Evolutionary conservation across 2,113 vertebrate genomes (phyloP).

Genomic region (Microcebus tavaratra): DNA sequence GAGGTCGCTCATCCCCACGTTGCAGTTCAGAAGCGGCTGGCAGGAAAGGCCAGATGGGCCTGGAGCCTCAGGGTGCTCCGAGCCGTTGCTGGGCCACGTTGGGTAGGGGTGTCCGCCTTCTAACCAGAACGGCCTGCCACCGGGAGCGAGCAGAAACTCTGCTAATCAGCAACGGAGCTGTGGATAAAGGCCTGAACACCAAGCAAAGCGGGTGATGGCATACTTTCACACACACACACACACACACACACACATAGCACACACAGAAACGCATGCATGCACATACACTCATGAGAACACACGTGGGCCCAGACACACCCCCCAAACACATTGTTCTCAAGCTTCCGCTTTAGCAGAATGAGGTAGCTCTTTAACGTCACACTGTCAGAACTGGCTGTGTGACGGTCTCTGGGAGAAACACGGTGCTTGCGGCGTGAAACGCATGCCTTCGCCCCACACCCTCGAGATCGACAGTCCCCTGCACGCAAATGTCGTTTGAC

Average conservation of each 20-base stretch:
- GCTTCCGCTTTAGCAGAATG: not conserved
- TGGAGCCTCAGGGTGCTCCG: not conserved
- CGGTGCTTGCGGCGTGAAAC: not conserved
- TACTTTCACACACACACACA: not conserved
- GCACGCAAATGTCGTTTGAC: not conserved
- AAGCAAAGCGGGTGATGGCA: not conserved
- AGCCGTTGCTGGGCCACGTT: accelerated
- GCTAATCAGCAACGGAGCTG: not conserved
- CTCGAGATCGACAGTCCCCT: not conserved
- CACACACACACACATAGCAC: not conserved
- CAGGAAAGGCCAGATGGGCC: not conserved
- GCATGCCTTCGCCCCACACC: not conserved
- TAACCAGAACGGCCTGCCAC: not conserved
- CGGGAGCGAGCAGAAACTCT: not conserved
- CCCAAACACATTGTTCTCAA: not conserved
- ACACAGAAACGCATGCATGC: not conserved
- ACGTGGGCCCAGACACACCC: accelerated
- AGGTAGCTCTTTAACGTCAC: not conserved
- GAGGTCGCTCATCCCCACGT: too few species aligned
- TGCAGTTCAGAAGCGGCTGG: accelerated
- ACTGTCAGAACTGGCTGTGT: not conserved
- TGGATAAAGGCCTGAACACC: not conserved
- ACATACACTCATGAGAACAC: not conserved
- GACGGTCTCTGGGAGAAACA: not conserved
- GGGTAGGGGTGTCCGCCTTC: accelerated